These are phyloP conservation scores for Rhagophthalmus giganteus DNA, from an alignment of 2,888 invertebrate species.

Conservation along the genomic window DNA sequence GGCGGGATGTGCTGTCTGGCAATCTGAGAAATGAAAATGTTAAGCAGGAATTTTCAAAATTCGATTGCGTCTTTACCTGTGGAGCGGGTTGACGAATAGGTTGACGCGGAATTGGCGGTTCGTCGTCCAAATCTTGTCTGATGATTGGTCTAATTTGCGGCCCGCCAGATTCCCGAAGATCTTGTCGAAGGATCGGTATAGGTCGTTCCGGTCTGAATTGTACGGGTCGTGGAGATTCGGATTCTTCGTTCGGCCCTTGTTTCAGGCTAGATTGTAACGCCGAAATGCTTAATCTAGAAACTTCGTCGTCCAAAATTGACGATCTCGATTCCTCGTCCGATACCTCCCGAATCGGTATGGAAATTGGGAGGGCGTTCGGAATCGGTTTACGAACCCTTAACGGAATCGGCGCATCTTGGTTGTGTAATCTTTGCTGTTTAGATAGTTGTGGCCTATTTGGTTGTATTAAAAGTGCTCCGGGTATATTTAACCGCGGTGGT, in stretches of 20 bases:
- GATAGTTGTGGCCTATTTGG: slow-evolving; percentile 49
- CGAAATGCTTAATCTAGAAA: slow-evolving; percentile 43
- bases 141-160: slow-evolving; percentile 29
- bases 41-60: background rate
- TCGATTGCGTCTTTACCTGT: background rate
- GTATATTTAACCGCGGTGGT: slow-evolving; percentile 68
- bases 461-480: slow-evolving; percentile 63
- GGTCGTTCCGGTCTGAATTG: slow-evolving; percentile 51
- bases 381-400: slow-evolving; percentile 51
- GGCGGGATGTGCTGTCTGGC: slow-evolving; percentile 52
- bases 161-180: slow-evolving; percentile 42
- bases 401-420: slow-evolving; percentile 51
- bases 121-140: slow-evolving; percentile 23
- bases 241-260: slow-evolving; percentile 4
- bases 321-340: slow-evolving; percentile 51
- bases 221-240: slow-evolving; percentile 36
- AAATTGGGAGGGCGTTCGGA: slow-evolving; percentile 48
- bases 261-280: slow-evolving; percentile 36
- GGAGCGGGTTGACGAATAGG: slow-evolving; percentile 26
- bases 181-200: slow-evolving; percentile 46
- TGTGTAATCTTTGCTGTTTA: slow-evolving; percentile 42
- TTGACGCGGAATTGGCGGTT: slow-evolving; percentile 2
- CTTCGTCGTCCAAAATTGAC: slow-evolving; percentile 46
- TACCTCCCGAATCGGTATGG: slow-evolving; percentile 50
- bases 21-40: background rate